These are phyloP conservation scores for Lophius americanus DNA, from an alignment of 2,797 vertebrate species.

Conservation along the genomic window DNA sequence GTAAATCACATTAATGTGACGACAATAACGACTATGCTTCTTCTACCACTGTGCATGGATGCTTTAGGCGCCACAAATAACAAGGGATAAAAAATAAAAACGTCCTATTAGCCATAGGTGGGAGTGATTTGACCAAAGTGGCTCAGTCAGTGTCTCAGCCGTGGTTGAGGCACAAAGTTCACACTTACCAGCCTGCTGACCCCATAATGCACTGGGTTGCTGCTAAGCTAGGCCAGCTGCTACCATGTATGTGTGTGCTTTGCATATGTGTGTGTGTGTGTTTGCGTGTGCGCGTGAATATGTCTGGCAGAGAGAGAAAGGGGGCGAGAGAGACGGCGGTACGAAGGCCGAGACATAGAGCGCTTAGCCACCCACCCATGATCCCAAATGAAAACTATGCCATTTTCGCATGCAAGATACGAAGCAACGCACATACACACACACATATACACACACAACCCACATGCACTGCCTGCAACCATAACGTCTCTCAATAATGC, in stretches of 20 bases:
- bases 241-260: slow-evolving; percentile 28
- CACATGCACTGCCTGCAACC: slow-evolving; percentile 62
- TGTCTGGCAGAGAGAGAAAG: slow-evolving; percentile 1
- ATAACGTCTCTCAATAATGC: slow-evolving; percentile 51
- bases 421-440: slow-evolving; percentile 27
- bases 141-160: slow-evolving; percentile 57
- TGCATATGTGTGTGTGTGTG: slow-evolving; percentile 12
- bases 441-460: slow-evolving; percentile 18
- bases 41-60: slow-evolving; percentile 5
- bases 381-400: slow-evolving; percentile 52
- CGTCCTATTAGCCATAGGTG: slow-evolving; percentile 32
- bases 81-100: slow-evolving; percentile 22
- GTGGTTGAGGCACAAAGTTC: slow-evolving; percentile 50
- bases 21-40: not conserved
- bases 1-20: not conserved
- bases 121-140: slow-evolving; percentile 29
- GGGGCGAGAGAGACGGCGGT: not conserved
- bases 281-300: slow-evolving; percentile 1
- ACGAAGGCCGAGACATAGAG: slow-evolving; percentile 48
- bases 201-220: slow-evolving; percentile 58
- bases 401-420: slow-evolving; percentile 52
- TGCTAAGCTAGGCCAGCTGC: slow-evolving; percentile 60
- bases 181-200: slow-evolving; percentile 60
- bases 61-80: slow-evolving; percentile 17
- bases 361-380: slow-evolving; percentile 65